Evolutionary conservation across 2,113 vertebrate genomes (phyloP).

Genomic region (Falcunculus frontatus): DNA sequence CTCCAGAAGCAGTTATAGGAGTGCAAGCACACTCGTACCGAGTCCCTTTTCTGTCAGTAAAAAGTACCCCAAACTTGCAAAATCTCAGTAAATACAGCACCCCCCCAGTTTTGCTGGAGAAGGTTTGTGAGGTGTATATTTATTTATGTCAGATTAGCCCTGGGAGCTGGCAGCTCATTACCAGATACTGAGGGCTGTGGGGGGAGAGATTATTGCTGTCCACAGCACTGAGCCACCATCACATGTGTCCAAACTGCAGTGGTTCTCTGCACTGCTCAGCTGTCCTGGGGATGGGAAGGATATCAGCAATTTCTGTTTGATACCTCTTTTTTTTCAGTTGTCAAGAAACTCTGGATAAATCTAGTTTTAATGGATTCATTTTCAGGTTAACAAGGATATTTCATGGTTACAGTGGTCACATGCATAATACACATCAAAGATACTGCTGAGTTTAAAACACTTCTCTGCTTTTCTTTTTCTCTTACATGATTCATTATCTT

Average conservation of each 20-base stretch:
- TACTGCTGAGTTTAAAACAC: not conserved
- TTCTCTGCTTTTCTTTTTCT: not conserved
- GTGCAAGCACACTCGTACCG: not conserved
- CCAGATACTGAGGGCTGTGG: too few species aligned
- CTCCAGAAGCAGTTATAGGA: not conserved
- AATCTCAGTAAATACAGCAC: not conserved
- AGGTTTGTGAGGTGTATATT: rapidly evolving
- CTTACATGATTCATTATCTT: not conserved
- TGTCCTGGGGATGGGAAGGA: not conserved
- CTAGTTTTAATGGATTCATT: not conserved
- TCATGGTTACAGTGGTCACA: not conserved
- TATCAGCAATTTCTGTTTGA: not conserved
- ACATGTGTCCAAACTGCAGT: rapidly evolving
- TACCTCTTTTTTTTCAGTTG: not conserved
- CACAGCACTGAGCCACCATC: not conserved
- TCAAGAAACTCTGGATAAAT: not conserved
- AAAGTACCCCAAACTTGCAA: not conserved
- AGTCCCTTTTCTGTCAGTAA: not conserved
- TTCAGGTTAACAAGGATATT: not conserved
- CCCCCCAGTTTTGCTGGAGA: not conserved
- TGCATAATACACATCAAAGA: not conserved
- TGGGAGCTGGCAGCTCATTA: not conserved
- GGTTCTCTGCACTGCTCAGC: not conserved
- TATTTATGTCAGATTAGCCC: not conserved
- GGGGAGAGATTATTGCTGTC: not conserved